Conservation (phyloP, 2,888 invertebrate genomes). For the Molanna angustata region DNA sequence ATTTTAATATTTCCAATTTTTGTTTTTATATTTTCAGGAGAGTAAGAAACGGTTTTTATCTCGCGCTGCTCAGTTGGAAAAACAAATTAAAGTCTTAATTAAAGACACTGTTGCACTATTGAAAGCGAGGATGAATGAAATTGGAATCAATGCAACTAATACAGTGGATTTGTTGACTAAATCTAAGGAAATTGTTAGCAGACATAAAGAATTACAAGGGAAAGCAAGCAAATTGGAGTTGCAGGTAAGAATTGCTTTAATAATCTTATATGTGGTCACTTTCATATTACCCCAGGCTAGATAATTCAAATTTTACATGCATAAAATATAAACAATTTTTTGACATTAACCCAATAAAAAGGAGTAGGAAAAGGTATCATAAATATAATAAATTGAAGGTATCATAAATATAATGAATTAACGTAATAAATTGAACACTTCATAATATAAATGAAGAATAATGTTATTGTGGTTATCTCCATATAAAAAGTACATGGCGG, state of each 20-base stretch:
- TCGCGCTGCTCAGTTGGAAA: slow-evolving; percentile 86
- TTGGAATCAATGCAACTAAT: slow-evolving; percentile 84
- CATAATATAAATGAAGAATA: too few species aligned
- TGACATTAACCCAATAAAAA: not conserved
- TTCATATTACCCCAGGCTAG: not conserved
- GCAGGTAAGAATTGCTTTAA: slow-evolving; percentile 59
- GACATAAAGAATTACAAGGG: slow-evolving; percentile 89
- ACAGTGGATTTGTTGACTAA: slow-evolving; percentile 82
- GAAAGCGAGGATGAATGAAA: slow-evolving; percentile 86
- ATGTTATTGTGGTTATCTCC: too few species aligned
- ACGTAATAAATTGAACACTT: too few species aligned
- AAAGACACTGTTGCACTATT: slow-evolving; percentile 88
- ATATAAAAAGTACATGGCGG: too few species aligned
- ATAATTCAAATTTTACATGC: not conserved
- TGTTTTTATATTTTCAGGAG: slow-evolving; percentile 52
- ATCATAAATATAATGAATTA: too few species aligned
- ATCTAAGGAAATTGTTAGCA: slow-evolving; percentile 88
- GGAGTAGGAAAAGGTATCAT: not conserved
- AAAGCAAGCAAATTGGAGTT: slow-evolving; percentile 83
- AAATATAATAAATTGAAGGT: too few species aligned
- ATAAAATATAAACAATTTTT: not conserved
- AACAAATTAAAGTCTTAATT: slow-evolving; percentile 88
- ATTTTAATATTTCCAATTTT: too few species aligned
- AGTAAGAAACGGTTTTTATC: slow-evolving; percentile 78
- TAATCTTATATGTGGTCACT: not conserved